Conservation (phyloP, 2,888 invertebrate genomes). For the Nomada fabriciana region DNA sequence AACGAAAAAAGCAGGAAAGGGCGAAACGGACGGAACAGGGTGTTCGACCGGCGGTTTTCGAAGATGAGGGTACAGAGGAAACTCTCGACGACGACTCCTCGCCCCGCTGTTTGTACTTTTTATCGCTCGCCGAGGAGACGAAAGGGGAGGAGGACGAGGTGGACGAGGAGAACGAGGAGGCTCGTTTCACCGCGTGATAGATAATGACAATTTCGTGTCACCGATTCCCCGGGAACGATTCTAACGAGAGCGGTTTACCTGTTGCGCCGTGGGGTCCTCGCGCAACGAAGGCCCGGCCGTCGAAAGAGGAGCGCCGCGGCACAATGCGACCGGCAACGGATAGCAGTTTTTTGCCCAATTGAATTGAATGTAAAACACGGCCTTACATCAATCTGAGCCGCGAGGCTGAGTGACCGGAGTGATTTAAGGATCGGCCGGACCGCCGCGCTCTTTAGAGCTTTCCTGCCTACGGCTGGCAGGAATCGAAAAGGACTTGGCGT, state of each 20-base stretch:
- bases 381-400: conserved; percentile 84
- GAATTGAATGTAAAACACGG: conserved; percentile 85
- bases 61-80: conserved; percentile 52
- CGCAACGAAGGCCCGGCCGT: conserved; percentile 34
- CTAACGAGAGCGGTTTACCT: conserved; percentile 70
- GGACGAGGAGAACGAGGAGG: background rate
- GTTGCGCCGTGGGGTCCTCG: conserved; percentile 50
- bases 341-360: conserved; percentile 84
- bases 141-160: background rate
- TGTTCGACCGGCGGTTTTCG: conserved; percentile 56
- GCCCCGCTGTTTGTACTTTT: background rate
- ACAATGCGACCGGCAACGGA: conserved; percentile 71
- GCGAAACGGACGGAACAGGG: conserved; percentile 51
- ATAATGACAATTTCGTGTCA: conserved; percentile 76
- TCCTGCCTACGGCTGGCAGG: conserved; percentile 55
- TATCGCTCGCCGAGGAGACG: background rate
- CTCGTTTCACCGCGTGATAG: conserved; percentile 60
- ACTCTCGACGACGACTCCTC: background rate
- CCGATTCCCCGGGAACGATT: conserved; percentile 54
- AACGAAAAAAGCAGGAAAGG: conserved; percentile 29
- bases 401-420: conserved; percentile 83
- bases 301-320: conserved; percentile 46
- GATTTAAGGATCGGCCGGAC: conserved; percentile 80
- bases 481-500: conserved; percentile 49
- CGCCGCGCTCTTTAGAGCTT: conserved; percentile 77